These are phyloP conservation scores for Blastomussa wellsi DNA, from an alignment of 92 coral and sea anemone genomes.

Conservation along the genomic window DNA sequence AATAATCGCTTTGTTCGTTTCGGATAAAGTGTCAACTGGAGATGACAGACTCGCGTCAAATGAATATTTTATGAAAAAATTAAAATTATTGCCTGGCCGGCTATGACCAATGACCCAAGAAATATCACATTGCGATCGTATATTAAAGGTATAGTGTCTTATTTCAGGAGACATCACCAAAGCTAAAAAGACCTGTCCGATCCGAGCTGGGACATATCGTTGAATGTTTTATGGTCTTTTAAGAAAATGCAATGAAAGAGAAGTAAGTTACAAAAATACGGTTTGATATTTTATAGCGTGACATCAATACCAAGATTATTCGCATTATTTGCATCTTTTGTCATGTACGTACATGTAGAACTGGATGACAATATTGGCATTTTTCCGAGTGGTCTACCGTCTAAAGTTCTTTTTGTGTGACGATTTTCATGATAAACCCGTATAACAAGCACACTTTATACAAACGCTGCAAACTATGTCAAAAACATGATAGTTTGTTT, in stretches of 20 bases:
- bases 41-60: constrained; percentile 9
- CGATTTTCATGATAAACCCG: not conserved
- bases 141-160: not conserved
- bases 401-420: not conserved
- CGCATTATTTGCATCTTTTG: constrained; percentile 5
- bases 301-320: constrained; percentile 10
- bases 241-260: not conserved
- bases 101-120: constrained; percentile 42
- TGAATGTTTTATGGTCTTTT: not conserved
- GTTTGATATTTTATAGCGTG: not conserved
- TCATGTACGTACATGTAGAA: not conserved
- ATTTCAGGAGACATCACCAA: not conserved
- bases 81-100: not conserved
- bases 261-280: not conserved
- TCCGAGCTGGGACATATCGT: too few species aligned
- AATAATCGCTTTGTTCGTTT: constrained; percentile 8
- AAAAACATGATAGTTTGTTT: too few species aligned
- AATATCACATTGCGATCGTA: constrained; percentile 20
- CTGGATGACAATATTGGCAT: not conserved
- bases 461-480: too few species aligned
- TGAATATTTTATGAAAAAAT: constrained; percentile 42
- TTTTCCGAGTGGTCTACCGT: not conserved
- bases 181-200: not conserved
- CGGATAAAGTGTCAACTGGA: constrained; percentile 16
- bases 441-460: not conserved